A percentile compares a stretch with the other conserved stretches of the same genome.
These are phyloP conservation scores for Neogale vison DNA, from an alignment of 2,113 vertebrate species.

Conservation along the genomic window DNA sequence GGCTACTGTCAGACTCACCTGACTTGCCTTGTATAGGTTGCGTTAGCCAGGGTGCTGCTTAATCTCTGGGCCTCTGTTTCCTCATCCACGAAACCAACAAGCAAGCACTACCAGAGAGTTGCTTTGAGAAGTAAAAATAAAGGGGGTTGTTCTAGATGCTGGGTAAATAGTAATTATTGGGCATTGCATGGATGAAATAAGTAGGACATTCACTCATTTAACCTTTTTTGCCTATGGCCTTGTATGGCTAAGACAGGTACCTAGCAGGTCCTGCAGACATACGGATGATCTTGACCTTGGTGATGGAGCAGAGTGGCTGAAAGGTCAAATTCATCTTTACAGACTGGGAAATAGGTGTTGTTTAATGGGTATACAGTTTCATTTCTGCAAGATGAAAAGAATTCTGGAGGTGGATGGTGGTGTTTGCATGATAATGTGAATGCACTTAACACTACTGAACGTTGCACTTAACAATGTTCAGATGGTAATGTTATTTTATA, in stretches of 20 bases:
- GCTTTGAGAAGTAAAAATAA: background rate
- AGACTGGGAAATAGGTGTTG: background rate
- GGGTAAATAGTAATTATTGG: background rate
- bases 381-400: background rate
- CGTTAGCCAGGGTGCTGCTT: background rate
- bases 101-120: background rate
- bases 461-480: background rate
- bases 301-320: background rate
- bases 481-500: too few species aligned
- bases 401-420: background rate
- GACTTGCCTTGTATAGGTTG: background rate
- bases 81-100: background rate
- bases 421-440: background rate
- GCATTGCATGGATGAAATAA: background rate
- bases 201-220: background rate
- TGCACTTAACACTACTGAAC: background rate
- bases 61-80: background rate
- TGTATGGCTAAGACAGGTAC: background rate
- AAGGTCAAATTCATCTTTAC: background rate
- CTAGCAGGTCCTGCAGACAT: background rate
- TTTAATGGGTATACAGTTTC: background rate
- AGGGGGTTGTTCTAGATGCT: background rate
- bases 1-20: background rate
- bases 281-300: background rate
- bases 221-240: background rate